Evolutionary conservation across 2,113 vertebrate species (phyloP), one percentile per base, ranked within the genome.

Genomic region (Corvus moneduloides): DNA sequence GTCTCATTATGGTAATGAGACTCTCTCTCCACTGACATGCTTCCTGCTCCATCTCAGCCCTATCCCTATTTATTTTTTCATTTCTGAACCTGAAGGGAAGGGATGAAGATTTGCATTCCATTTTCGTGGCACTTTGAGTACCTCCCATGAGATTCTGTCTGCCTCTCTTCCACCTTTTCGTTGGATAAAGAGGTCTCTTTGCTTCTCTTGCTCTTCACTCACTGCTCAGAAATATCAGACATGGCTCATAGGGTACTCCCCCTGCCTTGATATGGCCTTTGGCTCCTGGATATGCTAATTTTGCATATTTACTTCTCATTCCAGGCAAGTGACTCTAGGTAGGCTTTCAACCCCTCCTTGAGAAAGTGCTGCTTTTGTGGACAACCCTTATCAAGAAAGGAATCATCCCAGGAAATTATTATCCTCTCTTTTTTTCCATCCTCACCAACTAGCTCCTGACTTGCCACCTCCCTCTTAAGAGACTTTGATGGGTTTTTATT

Each of bases 1-100:
- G 63, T 46, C 87, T 96, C 39, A 48, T 93, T 93, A 93, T 16
- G 39, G 68, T 71, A 92, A 94, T 81, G 63, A 95, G 63, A 24
- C 55, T 78, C 48, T 48, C 78, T 88, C 78, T 88, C 55, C 55
- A 64, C 43, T 76, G 78, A 80, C 30, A 23, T 48, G 35, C 23
- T 90, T 93, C 72, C 79, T 80, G 56, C 35, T 93, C 79, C 56
- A 67, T 71, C 55, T 67, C 75, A 88, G 67, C 64, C 59, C n/a
- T 83, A 24, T 44, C 39, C 68, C 83, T 55, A 17, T 54, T 76
- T 77, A 66, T 83, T 73, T 83, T 91, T 74, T 4, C 88, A 66
- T 90, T 91, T 77, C 72, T 81, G 56, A 72, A 84, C 56, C 79
- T 67, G 58, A 94, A 89, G 59, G 68, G 68, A 94, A 90, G 77